Percentiles rank a stretch among this genome's conserved stretches.
Conservation (phyloP, 1,140 invertebrate species). For the Popillia japonica region DNA sequence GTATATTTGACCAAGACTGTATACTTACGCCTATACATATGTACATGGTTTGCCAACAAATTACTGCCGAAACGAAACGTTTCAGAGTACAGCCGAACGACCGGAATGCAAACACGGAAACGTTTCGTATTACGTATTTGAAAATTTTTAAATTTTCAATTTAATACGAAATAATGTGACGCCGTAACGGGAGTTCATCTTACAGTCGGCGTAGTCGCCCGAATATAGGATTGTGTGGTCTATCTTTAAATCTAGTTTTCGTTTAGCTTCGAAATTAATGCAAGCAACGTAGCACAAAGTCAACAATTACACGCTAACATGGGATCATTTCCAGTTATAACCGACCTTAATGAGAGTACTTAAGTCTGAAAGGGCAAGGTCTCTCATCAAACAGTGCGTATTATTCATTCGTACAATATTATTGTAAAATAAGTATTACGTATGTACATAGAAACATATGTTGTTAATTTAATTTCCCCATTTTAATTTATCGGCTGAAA, state of each 20-base stretch:
- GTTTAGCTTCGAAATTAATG: slow-evolving; percentile 42
- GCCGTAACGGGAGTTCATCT: not conserved
- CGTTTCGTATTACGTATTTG: too few species aligned
- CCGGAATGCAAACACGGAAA: too few species aligned
- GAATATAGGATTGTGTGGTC: slow-evolving; percentile 39
- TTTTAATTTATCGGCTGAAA: too few species aligned
- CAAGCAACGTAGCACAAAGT: slow-evolving; percentile 38
- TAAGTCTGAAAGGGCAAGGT: slow-evolving; percentile 24
- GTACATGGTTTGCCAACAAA: too few species aligned
- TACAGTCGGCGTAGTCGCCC: not conserved
- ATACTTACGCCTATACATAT: too few species aligned
- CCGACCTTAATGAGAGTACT: slow-evolving; percentile 3
- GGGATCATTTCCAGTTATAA: slow-evolving; percentile 31
- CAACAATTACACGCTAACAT: slow-evolving; percentile 41
- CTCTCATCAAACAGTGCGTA: not conserved
- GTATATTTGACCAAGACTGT: too few species aligned
- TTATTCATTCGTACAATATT: not conserved
- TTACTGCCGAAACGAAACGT: too few species aligned
- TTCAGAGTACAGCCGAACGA: too few species aligned
- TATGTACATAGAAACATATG: too few species aligned
- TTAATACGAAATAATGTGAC: not conserved
- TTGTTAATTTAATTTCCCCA: too few species aligned
- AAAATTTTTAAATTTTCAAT: too few species aligned
- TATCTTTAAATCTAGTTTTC: slow-evolving; percentile 41
- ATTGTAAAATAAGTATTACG: too few species aligned